Conservation (phyloP, 2,113 vertebrate species). For the Fregata magnificens region DNA sequence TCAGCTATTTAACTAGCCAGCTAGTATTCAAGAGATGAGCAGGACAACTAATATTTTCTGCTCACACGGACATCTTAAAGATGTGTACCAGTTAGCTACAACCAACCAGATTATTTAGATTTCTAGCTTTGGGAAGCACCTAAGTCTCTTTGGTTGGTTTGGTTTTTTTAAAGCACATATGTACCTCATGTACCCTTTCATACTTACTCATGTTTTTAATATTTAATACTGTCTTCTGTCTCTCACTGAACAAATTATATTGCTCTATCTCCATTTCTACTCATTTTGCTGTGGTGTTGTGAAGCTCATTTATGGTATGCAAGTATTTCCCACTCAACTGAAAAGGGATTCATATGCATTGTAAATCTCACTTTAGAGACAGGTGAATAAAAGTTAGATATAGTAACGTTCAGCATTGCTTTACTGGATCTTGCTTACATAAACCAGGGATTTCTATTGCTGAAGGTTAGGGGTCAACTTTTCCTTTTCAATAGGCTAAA, state of each 20-base stretch:
- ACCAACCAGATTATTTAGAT: neutral
- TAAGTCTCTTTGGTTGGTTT: neutral
- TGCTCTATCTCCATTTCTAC: neutral
- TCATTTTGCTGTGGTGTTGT: neutral
- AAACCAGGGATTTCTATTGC: neutral
- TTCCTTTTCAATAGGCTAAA: neutral
- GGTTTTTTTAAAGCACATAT: neutral
- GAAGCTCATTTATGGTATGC: neutral
- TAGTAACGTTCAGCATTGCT: neutral
- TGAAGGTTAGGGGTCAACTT: neutral
- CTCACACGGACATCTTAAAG: neutral
- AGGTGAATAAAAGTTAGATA: neutral
- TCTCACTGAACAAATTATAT: neutral
- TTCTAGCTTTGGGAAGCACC: neutral
- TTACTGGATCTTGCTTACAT: neutral
- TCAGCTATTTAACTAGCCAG: neutral
- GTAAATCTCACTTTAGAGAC: neutral
- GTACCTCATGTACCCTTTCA: accelerated
- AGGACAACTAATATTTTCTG: neutral
- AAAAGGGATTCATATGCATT: neutral
- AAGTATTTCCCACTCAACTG: neutral
- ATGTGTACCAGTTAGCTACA: neutral
- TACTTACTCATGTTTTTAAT: neutral
- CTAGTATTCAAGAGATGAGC: neutral
- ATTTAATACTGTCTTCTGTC: neutral